Evolutionary conservation across 2,797 vertebrate species (phyloP), one percentile per base, ranked within the genome.

Genomic region (Furcifer pardalis): DNA sequence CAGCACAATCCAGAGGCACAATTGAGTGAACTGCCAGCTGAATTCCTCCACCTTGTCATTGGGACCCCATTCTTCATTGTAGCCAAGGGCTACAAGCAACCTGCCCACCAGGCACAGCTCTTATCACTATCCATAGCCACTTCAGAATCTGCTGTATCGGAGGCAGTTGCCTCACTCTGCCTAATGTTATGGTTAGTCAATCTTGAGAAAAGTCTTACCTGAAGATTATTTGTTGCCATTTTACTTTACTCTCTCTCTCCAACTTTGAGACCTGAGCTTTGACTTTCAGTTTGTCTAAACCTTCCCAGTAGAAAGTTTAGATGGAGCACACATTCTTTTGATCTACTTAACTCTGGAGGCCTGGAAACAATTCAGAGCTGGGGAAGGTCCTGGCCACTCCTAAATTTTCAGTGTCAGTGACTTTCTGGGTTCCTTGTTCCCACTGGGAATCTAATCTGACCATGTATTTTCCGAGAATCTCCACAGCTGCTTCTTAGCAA

Each of bases 381-480:
- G 27, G 19, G 15, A 40, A 78, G n/a, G 37, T 12, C n/a, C 25
- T 72, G 44, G 59, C 46, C 77, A 83, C 32, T 66, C n/a, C 63
- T 83, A 40, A n/a, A 79, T 60, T 59, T 74, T 66, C 69, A 59
- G 30, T 30, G 46, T 30, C 10, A 84, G 30, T 32, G 76, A 23
- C n/a, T 77, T 81, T 65, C n/a, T 62, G 8, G 7, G 30, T 77
- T 44, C 59, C 65, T 65, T 4, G 15, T 44, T 74, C 76, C 76
- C 62, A 86, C 63, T 46, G 12, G 71, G 32, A 83, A 23, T 83
- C n/a, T 74, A 83, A n/a, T 75, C 32, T 49, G 71, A 42, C 66
- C 30, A 9, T 77, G 49, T 59, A 40, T 69, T 62, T 42, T 52
- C 49, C 9, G 60, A 56, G 73, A 35, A 63, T 72, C 59, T 81